A percentile compares a stretch with the other conserved stretches of the same genome.
Conservation (phyloP, 1,140 invertebrate species). For the Trachelipus rathkii region DNA sequence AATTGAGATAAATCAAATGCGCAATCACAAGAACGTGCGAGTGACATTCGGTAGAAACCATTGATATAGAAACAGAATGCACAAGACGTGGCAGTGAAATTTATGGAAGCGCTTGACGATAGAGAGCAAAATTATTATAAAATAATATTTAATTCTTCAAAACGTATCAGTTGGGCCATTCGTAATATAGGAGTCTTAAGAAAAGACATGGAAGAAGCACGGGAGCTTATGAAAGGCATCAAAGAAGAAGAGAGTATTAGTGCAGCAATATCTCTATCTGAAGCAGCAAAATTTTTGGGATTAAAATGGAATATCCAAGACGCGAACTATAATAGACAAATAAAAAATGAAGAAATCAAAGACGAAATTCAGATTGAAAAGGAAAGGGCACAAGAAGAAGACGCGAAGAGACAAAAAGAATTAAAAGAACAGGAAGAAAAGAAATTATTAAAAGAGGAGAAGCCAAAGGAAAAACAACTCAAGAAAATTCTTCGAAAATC, state of each 20-base stretch:
- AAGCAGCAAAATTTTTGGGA: conserved; percentile 40
- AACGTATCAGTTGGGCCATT: conserved; percentile 33
- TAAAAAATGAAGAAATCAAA: conserved; percentile 4
- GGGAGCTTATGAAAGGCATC: conserved; percentile 41
- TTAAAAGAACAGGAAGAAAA: conserved; percentile 16
- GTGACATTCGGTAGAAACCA: conserved; percentile 30
- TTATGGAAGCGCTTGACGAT: conserved; percentile 35
- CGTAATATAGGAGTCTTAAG: conserved; percentile 33
- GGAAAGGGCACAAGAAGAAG: conserved; percentile 17
- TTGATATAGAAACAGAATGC: conserved; percentile 36
- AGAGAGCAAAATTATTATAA: conserved; percentile 32
- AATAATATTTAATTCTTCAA: conserved; percentile 21
- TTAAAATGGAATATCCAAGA: conserved; percentile 43
- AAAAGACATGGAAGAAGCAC: conserved; percentile 37
- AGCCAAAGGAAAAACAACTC: conserved; percentile 3
- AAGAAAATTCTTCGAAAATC: conserved; percentile 13
- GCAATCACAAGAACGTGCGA: conserved; percentile 35
- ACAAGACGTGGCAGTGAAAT: conserved; percentile 33
- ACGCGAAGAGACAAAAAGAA: conserved; percentile 12
- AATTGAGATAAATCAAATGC: no score
- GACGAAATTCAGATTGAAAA: conserved; percentile 21
- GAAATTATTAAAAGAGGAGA: conserved; percentile 27
- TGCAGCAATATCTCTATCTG: conserved; percentile 32
- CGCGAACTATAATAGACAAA: conserved; percentile 24
- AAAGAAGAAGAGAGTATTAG: conserved; percentile 38